phyloP scores from a whole-genome alignment of 2,888 invertebrate species.

The Conus canariensis region DNA sequence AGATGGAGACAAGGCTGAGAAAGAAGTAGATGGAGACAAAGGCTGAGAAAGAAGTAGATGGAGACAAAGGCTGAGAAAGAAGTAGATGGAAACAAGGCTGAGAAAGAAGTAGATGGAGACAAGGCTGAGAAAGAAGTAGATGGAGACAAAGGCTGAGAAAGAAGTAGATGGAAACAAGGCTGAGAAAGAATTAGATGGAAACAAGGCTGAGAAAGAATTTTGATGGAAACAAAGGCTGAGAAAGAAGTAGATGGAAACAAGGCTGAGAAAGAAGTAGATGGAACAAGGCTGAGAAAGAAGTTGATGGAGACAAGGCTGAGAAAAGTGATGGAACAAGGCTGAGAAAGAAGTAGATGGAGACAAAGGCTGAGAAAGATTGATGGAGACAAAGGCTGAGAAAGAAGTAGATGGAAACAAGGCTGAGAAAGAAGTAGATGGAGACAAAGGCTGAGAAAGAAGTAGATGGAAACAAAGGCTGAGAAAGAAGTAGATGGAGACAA shows the following conservation, averaged over 20 bases:
- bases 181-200: not conserved
- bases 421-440: not conserved
- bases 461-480: not conserved
- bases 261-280: not conserved
- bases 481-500: not conserved
- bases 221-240: not conserved
- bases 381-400: not conserved
- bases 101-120: not conserved
- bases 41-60: too few relatives aligned
- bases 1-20: too few relatives aligned
- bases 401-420: not conserved
- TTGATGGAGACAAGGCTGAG: not conserved
- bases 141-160: not conserved
- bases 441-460: not conserved
- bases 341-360: not conserved
- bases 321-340: not conserved
- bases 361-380: too few relatives aligned
- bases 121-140: not conserved
- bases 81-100: not conserved
- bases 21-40: too few relatives aligned
- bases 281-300: not conserved
- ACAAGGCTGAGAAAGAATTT: not conserved
- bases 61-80: not conserved
- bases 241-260: not conserved
- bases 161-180: too few relatives aligned